These are phyloP conservation scores for Spodoptera litura DNA, from an alignment of 1,140 invertebrate species.

Conservation along the genomic window DNA sequence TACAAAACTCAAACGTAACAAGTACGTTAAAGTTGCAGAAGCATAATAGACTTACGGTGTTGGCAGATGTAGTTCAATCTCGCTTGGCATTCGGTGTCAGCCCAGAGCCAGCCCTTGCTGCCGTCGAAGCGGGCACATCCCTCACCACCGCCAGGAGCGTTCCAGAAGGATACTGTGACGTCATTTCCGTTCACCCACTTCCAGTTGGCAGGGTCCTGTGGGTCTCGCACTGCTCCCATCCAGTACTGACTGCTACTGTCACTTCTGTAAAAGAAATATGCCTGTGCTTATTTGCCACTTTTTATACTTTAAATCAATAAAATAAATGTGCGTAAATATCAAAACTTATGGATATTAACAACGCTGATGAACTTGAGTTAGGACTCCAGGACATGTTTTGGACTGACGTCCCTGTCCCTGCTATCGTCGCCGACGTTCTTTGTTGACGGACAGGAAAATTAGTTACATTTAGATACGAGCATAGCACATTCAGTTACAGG, in stretches of 20 bases:
- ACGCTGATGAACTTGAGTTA: no score
- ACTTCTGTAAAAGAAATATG: slow-evolving; percentile 86
- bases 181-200: slow-evolving; percentile 96
- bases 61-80: slow-evolving; percentile 97
- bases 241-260: slow-evolving; percentile 97
- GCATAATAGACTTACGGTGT: slow-evolving; percentile 91
- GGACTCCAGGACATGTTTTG: no score
- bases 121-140: slow-evolving; percentile 97
- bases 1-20: not conserved
- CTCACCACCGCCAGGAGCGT: slow-evolving; percentile 93
- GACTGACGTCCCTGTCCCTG: no score
- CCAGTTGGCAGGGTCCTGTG: slow-evolving; percentile 93
- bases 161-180: slow-evolving; percentile 97
- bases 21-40: no score
- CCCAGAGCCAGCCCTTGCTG: slow-evolving; percentile 97
- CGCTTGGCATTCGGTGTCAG: slow-evolving; percentile 95
- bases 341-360: no score
- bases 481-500: no score
- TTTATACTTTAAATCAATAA: not conserved
- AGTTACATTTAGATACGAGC: no score
- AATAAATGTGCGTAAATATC: no score
- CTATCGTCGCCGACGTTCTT: no score
- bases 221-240: slow-evolving; percentile 96
- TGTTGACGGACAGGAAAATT: no score
- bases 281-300: not conserved